Evolutionary conservation across 2,888 invertebrate species (phyloP).

Genomic region (Luperina nickerlii): DNA sequence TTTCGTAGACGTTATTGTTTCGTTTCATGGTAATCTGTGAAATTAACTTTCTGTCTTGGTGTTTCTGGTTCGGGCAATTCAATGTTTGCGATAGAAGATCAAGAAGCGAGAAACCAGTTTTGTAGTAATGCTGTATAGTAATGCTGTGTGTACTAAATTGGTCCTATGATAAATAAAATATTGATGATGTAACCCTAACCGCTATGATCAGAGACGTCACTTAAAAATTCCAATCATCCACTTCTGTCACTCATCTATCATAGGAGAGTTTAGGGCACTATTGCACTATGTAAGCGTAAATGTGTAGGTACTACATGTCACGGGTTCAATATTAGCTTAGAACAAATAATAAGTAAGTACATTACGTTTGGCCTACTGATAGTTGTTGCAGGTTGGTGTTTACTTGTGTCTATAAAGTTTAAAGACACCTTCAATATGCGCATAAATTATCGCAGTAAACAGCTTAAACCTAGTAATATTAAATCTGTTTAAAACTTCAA

Average conservation of each 20-base stretch:
- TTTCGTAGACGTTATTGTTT: conserved; percentile 5
- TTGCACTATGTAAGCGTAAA: not conserved
- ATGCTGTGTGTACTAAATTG: not conserved
- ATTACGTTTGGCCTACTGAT: not conserved
- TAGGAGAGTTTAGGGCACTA: too few relatives aligned
- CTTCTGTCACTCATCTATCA: too few relatives aligned
- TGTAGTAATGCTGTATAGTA: not conserved
- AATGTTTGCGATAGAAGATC: not conserved
- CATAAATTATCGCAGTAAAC: not conserved
- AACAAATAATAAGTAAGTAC: too few relatives aligned
- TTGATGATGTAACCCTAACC: not conserved
- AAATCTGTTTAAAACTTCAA: not conserved
- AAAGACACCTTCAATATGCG: not conserved
- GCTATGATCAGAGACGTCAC: not conserved
- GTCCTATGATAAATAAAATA: not conserved
- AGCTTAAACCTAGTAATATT: not conserved
- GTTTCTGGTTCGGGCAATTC: not conserved
- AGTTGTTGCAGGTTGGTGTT: not conserved
- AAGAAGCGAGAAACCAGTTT: not conserved
- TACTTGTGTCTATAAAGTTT: not conserved
- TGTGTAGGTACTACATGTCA: not conserved
- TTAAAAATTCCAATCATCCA: not conserved
- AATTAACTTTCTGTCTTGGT: not conserved
- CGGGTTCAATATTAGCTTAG: not conserved
- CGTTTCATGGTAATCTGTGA: not conserved